phyloP scores from a whole-genome alignment of 2,888 invertebrate species.

The Chouioia cunea region DNA sequence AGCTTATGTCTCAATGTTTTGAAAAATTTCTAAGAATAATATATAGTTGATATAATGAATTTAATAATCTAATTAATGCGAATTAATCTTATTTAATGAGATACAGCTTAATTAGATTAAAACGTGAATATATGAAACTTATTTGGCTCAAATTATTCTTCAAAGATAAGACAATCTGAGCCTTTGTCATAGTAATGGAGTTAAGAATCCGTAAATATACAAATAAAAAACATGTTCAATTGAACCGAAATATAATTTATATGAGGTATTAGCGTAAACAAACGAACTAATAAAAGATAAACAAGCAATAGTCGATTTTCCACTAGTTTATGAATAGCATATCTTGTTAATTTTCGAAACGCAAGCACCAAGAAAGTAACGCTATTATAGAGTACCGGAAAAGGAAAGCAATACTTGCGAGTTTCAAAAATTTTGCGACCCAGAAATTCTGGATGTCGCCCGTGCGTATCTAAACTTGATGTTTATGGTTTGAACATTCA shows the following conservation, averaged over 20 bases:
- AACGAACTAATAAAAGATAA: background rate
- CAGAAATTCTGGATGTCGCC: conserved; percentile 22
- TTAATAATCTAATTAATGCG: too few relatives aligned
- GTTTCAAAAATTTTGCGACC: conserved; percentile 33
- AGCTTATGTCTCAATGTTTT: too few relatives aligned
- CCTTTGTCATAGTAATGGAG: too few relatives aligned
- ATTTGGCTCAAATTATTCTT: too few relatives aligned
- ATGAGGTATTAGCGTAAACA: background rate
- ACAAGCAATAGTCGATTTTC: background rate
- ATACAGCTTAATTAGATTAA: too few relatives aligned
- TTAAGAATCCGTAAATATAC: too few relatives aligned
- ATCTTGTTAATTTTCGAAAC: conserved; percentile 10
- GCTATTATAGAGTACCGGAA: background rate
- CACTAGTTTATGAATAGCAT: conserved; percentile 9
- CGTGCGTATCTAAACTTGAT: conserved; percentile 26
- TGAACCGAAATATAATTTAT: background rate
- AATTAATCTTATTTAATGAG: too few relatives aligned
- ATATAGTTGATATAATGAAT: too few relatives aligned
- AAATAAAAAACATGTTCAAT: too few relatives aligned
- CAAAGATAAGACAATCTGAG: too few relatives aligned
- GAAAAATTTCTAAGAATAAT: too few relatives aligned
- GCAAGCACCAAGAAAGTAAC: background rate
- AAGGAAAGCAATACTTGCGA: conserved; percentile 17
- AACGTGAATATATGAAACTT: too few relatives aligned
- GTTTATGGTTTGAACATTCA: conserved; percentile 35